Base-by-base conservation (phyloP, 2,113 vertebrate genomes). In the Amphiprion percula region DNA sequence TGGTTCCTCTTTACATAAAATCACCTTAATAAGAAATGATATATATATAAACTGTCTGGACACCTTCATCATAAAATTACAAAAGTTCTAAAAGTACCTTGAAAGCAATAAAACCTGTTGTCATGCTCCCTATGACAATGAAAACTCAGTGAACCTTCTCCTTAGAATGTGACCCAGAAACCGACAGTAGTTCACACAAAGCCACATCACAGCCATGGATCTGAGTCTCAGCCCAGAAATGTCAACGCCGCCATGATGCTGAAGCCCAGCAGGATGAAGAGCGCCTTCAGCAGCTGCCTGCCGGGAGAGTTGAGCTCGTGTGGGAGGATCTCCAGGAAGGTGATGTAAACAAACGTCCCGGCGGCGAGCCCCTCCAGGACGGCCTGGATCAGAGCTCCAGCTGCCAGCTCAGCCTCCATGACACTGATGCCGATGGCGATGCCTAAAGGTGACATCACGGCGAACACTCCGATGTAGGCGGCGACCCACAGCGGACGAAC, bases 241-340 rank as follows among this genome's bases (percentile, higher is more conserved):
- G 95, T 94, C 66, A 97, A 94, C 0, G 87, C 61, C 0, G 96
- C 96, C 96, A 98, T 98, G 88, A 96, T 19, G 3, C 88, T 86
- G 90, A 98, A 98, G n/a, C 96, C 97, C 67, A 95, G 77, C 19
- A 95, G 87, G 69, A 98, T 91, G 88, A 96, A 97, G 63, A 95
- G 41, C 78, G 96, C 96, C 85, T 97, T 98, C 72, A 94, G 91
- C 10, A 98, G 92, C 84, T 95, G 96, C 65, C 82, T 88, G 68
- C 94, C 96, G 0, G 93, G 89, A 0, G 94, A 90, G 85, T 95
- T 95, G 21, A 98, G 94, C 59, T 97, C 96, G 5, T 95, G 95
- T 0, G 97, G 97, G 37, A 98, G 92, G 87, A 98, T 97, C 92
- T 98, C 97, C 69, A 97, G 62, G 74, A 98, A 98, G 81, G 97